Base-by-base conservation (phyloP, 35 echinoderm and acorn worm species). In the Nesometra sesokonis region DNA sequence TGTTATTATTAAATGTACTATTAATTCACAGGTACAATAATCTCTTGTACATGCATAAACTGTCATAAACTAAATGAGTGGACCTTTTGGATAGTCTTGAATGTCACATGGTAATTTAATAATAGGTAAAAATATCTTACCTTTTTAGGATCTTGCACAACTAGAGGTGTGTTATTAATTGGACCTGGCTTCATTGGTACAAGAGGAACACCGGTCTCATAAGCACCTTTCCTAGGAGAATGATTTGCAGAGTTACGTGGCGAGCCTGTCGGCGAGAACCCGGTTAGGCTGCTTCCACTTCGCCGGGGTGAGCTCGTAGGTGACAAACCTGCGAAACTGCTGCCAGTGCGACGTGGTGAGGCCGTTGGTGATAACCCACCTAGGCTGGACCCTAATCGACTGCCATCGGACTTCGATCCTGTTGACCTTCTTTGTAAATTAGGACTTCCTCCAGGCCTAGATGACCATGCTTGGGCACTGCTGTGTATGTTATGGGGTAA, bases 161-260 rank as follows among this genome's bases (percentile, higher is more conserved):
- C 90, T 11, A 97, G 84, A 19, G 80, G 78, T n/a, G 94, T 93
- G 78, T 97, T 97, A 84, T 97, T 89, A 79, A 97, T 93, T 1
- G 91, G 91, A 40, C 94, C 91, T 0, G 94, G 94, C 67, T 93
- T 97, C 4, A 80, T 85, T 36, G 94, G 91, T 31, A 57, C 84
- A 15, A 67, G 9, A 3, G 52, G 52, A 67, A 67, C 23, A 67
- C 52, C 52, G 2, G 9, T 19, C 52, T 67, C 52, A 9, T 17
- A 67, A 67, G 9, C 52, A 67, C 52, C 52, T 67, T 67, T 67
- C 52, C 52, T 67, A 13, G 52, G 52, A 1, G 52, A 67, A 67
- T 67, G 52, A 67, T 67, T 19, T 67, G 52, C 52, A 67, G 52
- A 67, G 23, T 27, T 67, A 67, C 52, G 52, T 27, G 52, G 52